Percentiles rank a stretch among this genome's conserved stretches.
Conservation (phyloP, 2,888 invertebrate species). For the Vandiemenella viatica region DNA sequence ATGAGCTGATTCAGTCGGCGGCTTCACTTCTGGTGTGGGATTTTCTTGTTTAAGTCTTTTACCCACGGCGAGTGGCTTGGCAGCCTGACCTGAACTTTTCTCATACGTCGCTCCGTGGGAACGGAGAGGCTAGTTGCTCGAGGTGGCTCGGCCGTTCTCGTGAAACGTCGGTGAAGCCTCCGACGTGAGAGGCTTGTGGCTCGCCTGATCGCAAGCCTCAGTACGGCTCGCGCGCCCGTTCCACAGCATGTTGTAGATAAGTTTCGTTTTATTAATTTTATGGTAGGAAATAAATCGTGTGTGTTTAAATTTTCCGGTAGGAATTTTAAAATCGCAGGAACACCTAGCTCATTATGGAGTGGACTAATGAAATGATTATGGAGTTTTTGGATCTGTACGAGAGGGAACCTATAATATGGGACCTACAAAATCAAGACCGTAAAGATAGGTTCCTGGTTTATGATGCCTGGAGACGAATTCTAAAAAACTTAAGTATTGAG, state of each 20-base stretch:
- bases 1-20: too few species aligned
- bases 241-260: not conserved
- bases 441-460: slow-evolving; percentile 2
- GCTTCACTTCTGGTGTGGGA: too few species aligned
- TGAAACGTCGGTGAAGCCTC: not conserved
- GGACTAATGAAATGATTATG: slow-evolving; percentile 3
- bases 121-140: not conserved
- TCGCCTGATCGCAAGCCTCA: not conserved
- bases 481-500: not conserved
- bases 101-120: not conserved
- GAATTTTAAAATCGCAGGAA: not conserved
- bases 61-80: too few species aligned
- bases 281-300: too few species aligned
- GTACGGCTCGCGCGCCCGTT: not conserved
- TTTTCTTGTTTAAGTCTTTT: too few species aligned
- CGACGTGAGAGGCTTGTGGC: not conserved
- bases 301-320: too few species aligned
- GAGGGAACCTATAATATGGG: slow-evolving; percentile 3
- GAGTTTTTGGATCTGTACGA: slow-evolving; percentile 6
- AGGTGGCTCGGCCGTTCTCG: not conserved
- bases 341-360: not conserved
- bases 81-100: too few species aligned
- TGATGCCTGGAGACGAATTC: slow-evolving; percentile 5
- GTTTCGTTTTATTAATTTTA: not conserved
- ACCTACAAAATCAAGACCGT: not conserved